Base-by-base conservation (phyloP, 2,797 vertebrate genomes). In the Malacoctenus gilli region DNA sequence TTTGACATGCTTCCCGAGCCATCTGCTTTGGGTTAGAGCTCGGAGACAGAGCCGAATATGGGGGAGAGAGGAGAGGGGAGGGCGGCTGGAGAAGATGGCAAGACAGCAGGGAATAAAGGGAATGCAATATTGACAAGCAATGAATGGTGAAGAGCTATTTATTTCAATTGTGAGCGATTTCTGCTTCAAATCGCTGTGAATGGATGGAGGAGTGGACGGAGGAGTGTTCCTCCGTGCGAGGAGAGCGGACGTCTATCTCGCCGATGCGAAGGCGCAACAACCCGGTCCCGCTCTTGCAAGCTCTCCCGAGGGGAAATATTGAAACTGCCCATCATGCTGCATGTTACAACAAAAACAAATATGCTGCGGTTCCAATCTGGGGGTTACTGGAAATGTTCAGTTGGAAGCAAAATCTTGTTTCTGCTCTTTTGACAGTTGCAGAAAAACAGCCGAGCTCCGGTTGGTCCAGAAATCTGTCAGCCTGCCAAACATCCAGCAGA, bases 21-120 rank as follows among this genome's bases (percentile, higher is more conserved):
- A 95, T 95, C 94, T 95, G 94, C 91, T 94, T 93, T 91, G 82
- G 90, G 92, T 95, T 95, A 92, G 85, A 80, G 78, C 59, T 78
- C 55, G 63, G 79, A 87, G 84, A 79, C 75, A 75, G 74, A 86
- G 68, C 72, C 25, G 44, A 84, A 73, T 79, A 80, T 79, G 72
- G 68, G 72, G 74, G 75, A 69, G 75, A 70, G 68, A 54, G 64
- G 39, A 68, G 69, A 74, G 43, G 56, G 58, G 65, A 73, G 61
- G 61, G 18, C 53, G 61, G 54, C 67, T 67, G 74, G 72, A 59
- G 73, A 83, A 67, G 74, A 86, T 80, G 80, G 76, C 32, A 62
- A 73, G 72, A 75, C 78, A 75, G 61, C 39, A 9, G 65, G 72
- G 71, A 80, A 78, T 53, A 70, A 49, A 59, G 66, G 49, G 62